Evolutionary conservation across 1,140 invertebrate genomes (phyloP).

Genomic region (Musca domestica): DNA sequence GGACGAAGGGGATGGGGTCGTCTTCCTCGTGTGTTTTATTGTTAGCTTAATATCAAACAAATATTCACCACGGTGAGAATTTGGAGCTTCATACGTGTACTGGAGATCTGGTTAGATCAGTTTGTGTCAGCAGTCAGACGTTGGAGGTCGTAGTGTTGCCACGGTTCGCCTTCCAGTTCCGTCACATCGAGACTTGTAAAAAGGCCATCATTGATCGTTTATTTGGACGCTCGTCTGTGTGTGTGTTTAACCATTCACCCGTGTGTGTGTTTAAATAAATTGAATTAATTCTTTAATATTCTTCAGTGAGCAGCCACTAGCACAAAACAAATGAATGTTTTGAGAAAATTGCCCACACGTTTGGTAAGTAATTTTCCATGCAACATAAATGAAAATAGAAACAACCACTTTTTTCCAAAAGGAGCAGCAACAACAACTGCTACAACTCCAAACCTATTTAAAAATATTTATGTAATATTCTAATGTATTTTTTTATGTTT

Average conservation of each 20-base stretch:
- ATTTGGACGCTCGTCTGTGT: neutral
- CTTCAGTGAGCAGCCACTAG: neutral
- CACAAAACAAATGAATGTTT: slow-evolving; percentile 42
- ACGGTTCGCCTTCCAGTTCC: neutral
- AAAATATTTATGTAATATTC: slow-evolving; percentile 4
- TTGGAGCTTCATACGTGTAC: neutral
- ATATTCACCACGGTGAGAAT: slow-evolving; percentile 1
- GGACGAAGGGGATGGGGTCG: too few relatives aligned
- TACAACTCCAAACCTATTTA: slow-evolving; percentile 15
- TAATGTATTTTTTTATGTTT: slow-evolving; percentile 6
- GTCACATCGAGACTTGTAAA: neutral
- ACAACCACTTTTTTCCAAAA: too few relatives aligned
- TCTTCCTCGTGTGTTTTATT: too few relatives aligned
- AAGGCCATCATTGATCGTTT: too few relatives aligned
- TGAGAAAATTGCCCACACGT: slow-evolving; percentile 49
- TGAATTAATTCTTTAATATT: slow-evolving; percentile 3
- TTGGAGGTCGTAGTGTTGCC: slow-evolving; percentile 5
- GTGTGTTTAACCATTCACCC: neutral
- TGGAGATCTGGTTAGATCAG: slow-evolving; percentile 15
- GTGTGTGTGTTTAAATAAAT: slow-evolving; percentile 5
- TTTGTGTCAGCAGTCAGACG: slow-evolving; percentile 13
- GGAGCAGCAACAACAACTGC: too few relatives aligned
- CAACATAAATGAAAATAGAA: neutral
- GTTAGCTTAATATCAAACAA: too few relatives aligned
- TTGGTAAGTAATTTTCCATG: slow-evolving; percentile 36